Conservation (phyloP, 2,113 vertebrate genomes). For the Murina feae region DNA sequence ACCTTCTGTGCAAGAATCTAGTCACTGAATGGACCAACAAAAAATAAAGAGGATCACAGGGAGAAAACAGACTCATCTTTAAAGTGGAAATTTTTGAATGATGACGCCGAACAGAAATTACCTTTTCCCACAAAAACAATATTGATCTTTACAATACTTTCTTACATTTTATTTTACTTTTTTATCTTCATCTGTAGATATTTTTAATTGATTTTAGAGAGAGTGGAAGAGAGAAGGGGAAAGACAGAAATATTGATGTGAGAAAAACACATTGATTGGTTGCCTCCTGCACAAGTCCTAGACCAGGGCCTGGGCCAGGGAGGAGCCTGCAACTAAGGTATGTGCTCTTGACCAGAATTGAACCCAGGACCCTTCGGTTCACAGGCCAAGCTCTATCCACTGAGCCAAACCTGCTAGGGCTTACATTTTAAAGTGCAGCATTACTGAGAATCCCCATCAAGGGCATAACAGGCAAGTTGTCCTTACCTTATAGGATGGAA, state of each 20-base stretch:
- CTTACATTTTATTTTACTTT: background rate
- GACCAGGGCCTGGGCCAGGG: too few relatives aligned
- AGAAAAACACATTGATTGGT: too few relatives aligned
- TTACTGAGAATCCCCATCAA: background rate
- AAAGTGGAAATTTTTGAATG: background rate
- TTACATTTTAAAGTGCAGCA: background rate
- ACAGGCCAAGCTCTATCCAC: too few relatives aligned
- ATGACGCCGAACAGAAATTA: background rate
- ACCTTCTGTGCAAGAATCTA: background rate
- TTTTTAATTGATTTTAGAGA: too few relatives aligned
- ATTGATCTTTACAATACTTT: background rate
- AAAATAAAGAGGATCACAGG: background rate
- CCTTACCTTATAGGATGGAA: background rate
- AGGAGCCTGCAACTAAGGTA: too few relatives aligned
- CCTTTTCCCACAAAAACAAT: background rate
- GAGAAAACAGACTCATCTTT: background rate
- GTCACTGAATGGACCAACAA: background rate
- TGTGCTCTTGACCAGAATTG: too few relatives aligned
- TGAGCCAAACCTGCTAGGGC: too few relatives aligned
- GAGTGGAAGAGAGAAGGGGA: too few relatives aligned
- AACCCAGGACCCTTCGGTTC: too few relatives aligned
- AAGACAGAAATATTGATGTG: too few relatives aligned
- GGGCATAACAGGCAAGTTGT: background rate
- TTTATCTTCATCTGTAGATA: too few relatives aligned
- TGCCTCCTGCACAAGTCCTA: too few relatives aligned